Evolutionary conservation across 1,140 invertebrate genomes (phyloP).

Genomic region (Copidosoma floridanum): DNA sequence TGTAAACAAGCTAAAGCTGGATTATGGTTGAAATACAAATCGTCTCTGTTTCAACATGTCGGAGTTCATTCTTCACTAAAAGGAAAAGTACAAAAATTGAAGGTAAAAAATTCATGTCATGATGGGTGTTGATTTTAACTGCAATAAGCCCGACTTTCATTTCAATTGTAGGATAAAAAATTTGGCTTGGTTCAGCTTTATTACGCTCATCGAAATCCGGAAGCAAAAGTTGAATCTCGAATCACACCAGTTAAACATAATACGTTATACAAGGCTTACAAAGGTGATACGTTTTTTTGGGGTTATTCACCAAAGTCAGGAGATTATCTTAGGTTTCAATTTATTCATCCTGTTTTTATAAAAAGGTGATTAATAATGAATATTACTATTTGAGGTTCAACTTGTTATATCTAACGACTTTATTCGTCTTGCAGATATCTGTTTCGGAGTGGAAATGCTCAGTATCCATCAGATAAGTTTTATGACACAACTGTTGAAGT

Average conservation of each 20-base stretch:
- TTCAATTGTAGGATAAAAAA: constrained; percentile 75
- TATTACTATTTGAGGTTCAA: no score
- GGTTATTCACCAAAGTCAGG: constrained; percentile 81
- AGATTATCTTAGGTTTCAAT: constrained; percentile 80
- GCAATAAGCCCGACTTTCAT: constrained; percentile 13
- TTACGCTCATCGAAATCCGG: constrained; percentile 78
- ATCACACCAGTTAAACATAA: constrained; percentile 86
- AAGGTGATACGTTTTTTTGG: constrained; percentile 91
- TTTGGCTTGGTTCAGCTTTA: constrained; percentile 86
- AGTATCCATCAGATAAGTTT: constrained; percentile 88
- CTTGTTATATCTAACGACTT: no score
- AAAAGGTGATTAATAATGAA: constrained; percentile 62
- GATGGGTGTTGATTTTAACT: constrained; percentile 15
- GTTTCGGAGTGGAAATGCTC: constrained; percentile 88
- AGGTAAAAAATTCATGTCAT: constrained; percentile 74
- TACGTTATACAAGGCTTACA: constrained; percentile 79
- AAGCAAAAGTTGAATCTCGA: constrained; percentile 71
- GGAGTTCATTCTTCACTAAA: constrained; percentile 92
- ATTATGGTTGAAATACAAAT: constrained; percentile 85
- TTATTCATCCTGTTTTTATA: constrained; percentile 71
- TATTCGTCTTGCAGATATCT: constrained; percentile 63
- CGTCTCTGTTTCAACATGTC: constrained; percentile 94
- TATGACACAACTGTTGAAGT: constrained; percentile 88
- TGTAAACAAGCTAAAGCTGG: constrained; percentile 78
- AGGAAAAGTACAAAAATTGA: constrained; percentile 95